Percentiles rank a stretch among this genome's conserved stretches.
These are phyloP conservation scores for Timandra comae DNA, from an alignment of 2,888 invertebrate genomes.

Conservation along the genomic window DNA sequence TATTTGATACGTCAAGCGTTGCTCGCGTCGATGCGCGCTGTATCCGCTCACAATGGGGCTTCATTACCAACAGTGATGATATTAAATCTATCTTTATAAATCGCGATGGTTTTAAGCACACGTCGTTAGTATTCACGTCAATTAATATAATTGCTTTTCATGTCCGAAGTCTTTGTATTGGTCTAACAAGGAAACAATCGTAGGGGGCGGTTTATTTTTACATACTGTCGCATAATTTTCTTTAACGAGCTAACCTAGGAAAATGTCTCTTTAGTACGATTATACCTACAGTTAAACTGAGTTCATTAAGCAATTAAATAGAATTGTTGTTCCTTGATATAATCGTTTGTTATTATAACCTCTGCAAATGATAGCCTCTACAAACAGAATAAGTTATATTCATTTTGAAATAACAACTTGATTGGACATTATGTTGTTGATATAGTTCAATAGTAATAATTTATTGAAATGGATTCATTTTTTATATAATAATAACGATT, in stretches of 20 bases:
- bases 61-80: conserved; percentile 70
- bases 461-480: no score
- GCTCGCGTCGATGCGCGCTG: conserved; percentile 39
- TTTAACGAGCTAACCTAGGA: conserved; percentile 37
- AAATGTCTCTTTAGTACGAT: conserved; percentile 39
- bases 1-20: conserved; percentile 53
- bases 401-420: conserved; percentile 1
- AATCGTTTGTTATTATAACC: conserved; percentile 39
- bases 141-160: conserved; percentile 40
- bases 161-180: conserved; percentile 25
- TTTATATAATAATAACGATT: no score
- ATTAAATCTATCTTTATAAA: conserved; percentile 50
- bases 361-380: conserved; percentile 2
- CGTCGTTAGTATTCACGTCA: conserved; percentile 20
- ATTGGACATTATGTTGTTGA: no score
- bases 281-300: conserved; percentile 31
- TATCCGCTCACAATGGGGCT: conserved; percentile 48
- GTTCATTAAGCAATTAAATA: conserved; percentile 61
- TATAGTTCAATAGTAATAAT: no score
- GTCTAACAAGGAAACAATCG: conserved; percentile 31
- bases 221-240: conserved; percentile 38
- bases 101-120: conserved; percentile 41
- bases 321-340: conserved; percentile 50
- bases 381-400: conserved; percentile 11
- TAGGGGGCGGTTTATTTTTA: conserved; percentile 37